Evolutionary conservation across 2,113 vertebrate genomes (phyloP).

Genomic region (Ellobius talpinus): DNA sequence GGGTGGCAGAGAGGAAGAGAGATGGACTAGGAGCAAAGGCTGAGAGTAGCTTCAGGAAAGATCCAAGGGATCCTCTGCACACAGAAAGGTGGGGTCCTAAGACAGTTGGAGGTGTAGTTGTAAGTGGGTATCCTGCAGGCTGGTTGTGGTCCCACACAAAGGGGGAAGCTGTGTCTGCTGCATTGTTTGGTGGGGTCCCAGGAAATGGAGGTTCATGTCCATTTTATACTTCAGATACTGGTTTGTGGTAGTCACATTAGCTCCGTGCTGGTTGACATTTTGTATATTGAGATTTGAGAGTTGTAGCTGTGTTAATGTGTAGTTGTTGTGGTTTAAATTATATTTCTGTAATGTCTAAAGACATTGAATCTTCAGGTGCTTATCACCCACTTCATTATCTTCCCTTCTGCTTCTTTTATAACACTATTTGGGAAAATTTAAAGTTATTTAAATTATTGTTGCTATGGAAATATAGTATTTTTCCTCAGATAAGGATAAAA

Average conservation of each 20-base stretch:
- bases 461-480: slow-evolving; percentile 5
- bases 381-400: slow-evolving; percentile 1
- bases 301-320: background rate
- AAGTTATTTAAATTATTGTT: slow-evolving; percentile 25
- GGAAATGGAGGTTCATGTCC: background rate
- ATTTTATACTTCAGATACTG: background rate
- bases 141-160: background rate
- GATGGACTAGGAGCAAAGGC: background rate
- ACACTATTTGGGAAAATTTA: slow-evolving; percentile 23
- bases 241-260: background rate
- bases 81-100: background rate
- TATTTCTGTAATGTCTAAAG: background rate
- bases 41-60: background rate
- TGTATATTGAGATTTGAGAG: background rate
- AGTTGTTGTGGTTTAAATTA: slow-evolving; percentile 31
- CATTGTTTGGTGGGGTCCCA: background rate
- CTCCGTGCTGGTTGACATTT: background rate
- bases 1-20: background rate
- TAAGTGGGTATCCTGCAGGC: background rate
- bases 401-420: background rate
- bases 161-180: background rate
- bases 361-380: background rate
- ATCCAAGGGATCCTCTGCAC: background rate
- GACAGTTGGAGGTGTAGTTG: background rate
- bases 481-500: background rate